A percentile compares a stretch with the other conserved stretches of the same genome.
Conservation (phyloP, 2,888 invertebrate genomes). For the Cerastoderma edule region DNA sequence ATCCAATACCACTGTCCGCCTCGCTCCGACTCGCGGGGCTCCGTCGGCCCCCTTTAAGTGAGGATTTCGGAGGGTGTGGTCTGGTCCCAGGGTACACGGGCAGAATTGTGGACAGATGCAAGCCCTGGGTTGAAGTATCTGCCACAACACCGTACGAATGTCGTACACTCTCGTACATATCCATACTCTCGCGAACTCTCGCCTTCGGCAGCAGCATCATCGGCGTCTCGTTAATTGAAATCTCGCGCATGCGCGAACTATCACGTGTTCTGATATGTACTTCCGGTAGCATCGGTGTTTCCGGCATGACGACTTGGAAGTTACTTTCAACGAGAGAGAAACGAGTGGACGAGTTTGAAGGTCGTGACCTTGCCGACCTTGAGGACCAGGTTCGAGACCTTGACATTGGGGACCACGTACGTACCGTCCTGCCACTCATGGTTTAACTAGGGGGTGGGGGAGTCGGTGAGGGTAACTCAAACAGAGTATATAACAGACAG, state of each 20-base stretch:
- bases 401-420: slow-evolving; percentile 20
- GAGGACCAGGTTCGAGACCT: slow-evolving; percentile 15
- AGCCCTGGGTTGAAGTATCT: slow-evolving; percentile 46
- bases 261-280: slow-evolving; percentile 32
- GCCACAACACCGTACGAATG: slow-evolving; percentile 48
- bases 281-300: slow-evolving; percentile 46
- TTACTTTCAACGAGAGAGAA: slow-evolving; percentile 57
- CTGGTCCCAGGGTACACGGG: slow-evolving; percentile 36
- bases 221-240: slow-evolving; percentile 57
- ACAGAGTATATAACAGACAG: no score
- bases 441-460: background rate
- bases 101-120: slow-evolving; percentile 56
- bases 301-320: slow-evolving; percentile 36
- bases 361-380: slow-evolving; percentile 26
- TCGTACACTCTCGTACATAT: slow-evolving; percentile 39
- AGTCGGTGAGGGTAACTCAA: background rate
- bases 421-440: slow-evolving; percentile 13
- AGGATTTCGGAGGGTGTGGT: slow-evolving; percentile 37
- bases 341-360: slow-evolving; percentile 48
- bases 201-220: slow-evolving; percentile 62
- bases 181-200: slow-evolving; percentile 48
- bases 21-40: slow-evolving; percentile 42
- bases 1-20: slow-evolving; percentile 56
- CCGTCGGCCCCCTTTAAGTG: slow-evolving; percentile 40
- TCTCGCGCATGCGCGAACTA: slow-evolving; percentile 33